Evolutionary conservation across 2,888 invertebrate species (phyloP).

Genomic region (Lycaena phlaeas): DNA sequence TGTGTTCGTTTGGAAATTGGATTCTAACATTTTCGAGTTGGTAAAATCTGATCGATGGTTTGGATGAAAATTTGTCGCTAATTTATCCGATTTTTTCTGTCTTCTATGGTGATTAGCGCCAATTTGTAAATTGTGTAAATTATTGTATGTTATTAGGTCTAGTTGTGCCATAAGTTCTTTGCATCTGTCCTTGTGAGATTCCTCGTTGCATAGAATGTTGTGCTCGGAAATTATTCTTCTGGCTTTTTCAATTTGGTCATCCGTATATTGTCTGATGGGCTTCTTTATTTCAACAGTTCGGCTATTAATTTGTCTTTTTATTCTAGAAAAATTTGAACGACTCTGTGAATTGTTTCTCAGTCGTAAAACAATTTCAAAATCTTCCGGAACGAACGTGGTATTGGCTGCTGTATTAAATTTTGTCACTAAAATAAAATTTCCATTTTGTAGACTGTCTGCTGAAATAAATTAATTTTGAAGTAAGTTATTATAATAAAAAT

Average conservation of each 20-base stretch:
- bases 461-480: background rate
- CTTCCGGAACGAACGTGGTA: slow-evolving; percentile 30
- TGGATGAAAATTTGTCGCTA: background rate
- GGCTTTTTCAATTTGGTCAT: slow-evolving; percentile 33
- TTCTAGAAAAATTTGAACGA: slow-evolving; percentile 24
- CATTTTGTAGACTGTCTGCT: slow-evolving; percentile 28
- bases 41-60: background rate
- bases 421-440: slow-evolving; percentile 43
- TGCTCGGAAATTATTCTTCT: slow-evolving; percentile 45
- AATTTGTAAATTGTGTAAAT: slow-evolving; percentile 7
- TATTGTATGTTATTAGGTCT: slow-evolving; percentile 27
- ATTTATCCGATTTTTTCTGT: background rate
- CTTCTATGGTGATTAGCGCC: background rate
- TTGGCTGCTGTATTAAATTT: slow-evolving; percentile 34
- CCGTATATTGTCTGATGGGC: slow-evolving; percentile 32
- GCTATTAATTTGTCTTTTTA: slow-evolving; percentile 29
- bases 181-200: slow-evolving; percentile 38
- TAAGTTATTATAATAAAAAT: no score
- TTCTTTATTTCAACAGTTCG: background rate
- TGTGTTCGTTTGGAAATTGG: background rate
- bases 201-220: slow-evolving; percentile 38
- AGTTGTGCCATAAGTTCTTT: slow-evolving; percentile 42
- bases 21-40: background rate
- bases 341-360: slow-evolving; percentile 32
- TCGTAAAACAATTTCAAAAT: slow-evolving; percentile 34